Evolutionary conservation across 92 coral and sea anemone genomes (phyloP).

Genomic region (Umimayanthus chanpuru): DNA sequence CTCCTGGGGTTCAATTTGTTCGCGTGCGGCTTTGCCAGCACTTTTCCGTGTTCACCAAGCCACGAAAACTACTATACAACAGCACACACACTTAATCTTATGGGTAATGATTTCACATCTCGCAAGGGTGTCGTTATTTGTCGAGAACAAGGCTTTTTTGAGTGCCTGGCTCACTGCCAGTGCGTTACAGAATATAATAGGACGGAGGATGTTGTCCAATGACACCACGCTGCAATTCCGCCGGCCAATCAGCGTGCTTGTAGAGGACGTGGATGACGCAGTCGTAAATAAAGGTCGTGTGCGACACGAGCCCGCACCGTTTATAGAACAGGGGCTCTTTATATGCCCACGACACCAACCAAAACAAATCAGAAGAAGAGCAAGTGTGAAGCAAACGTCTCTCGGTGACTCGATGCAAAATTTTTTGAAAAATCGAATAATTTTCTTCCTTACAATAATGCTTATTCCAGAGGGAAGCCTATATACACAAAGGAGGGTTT

Average conservation of each 20-base stretch:
- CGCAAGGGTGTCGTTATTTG: conserved; percentile 16
- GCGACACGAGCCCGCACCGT: conserved; percentile 22
- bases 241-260: conserved; percentile 21
- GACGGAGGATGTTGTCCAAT: conserved; percentile 15
- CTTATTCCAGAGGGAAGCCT: conserved; percentile 7
- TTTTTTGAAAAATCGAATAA: neutral
- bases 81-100: neutral
- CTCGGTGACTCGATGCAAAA: neutral
- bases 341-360: neutral
- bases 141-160: neutral
- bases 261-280: conserved; percentile 20
- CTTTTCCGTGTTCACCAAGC: neutral
- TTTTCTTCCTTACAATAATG: neutral
- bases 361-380: conserved; percentile 6
- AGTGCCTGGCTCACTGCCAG: conserved; percentile 28
- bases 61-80: neutral
- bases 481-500: neutral
- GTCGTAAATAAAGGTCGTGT: conserved; percentile 20
- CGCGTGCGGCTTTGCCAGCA: conserved; percentile 18
- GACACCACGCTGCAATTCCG: neutral
- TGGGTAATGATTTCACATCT: neutral
- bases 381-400: neutral
- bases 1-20: neutral
- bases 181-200: conserved; percentile 14
- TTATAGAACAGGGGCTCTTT: neutral